Evolutionary conservation across 2,888 invertebrate genomes (phyloP).

Genomic region (Allygus modestus): DNA sequence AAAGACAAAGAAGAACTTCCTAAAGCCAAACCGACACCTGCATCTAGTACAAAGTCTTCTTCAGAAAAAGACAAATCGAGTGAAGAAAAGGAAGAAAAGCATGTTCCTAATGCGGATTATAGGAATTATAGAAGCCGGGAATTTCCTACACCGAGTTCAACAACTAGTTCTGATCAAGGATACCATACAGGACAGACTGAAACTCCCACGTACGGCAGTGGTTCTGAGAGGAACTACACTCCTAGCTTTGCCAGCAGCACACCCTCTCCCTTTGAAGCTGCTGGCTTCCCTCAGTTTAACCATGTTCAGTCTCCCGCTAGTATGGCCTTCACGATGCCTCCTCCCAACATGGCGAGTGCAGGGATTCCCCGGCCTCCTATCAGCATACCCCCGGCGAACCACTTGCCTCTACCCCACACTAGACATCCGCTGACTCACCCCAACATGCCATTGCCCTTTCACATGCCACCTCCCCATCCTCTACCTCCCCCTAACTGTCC

Average conservation of each 20-base stretch:
- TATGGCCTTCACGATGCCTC: constrained; percentile 30
- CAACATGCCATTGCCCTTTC: constrained; percentile 28
- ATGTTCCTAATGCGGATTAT: not conserved
- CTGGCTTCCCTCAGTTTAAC: constrained; percentile 38
- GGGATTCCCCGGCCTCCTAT: constrained; percentile 30
- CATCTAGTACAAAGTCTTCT: constrained; percentile 31
- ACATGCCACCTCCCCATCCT: constrained; percentile 62
- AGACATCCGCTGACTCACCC: constrained; percentile 44
- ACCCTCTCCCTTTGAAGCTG: constrained; percentile 32
- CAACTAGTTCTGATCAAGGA: constrained; percentile 43
- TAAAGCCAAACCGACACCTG: constrained; percentile 47
- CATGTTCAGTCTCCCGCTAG: constrained; percentile 14
- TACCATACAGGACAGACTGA: constrained; percentile 54
- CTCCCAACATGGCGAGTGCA: constrained; percentile 23
- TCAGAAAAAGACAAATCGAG: constrained; percentile 42
- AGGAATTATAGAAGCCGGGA: constrained; percentile 67
- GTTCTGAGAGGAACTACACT: constrained; percentile 51
- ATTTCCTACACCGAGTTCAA: constrained; percentile 72
- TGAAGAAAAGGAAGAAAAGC: constrained; percentile 59
- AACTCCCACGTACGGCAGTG: constrained; percentile 21
- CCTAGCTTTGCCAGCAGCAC: constrained; percentile 32
- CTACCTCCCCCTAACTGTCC: constrained; percentile 61
- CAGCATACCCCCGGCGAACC: constrained; percentile 37
- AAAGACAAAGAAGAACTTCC: constrained; percentile 65
- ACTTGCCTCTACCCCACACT: constrained; percentile 40